These are phyloP conservation scores for Centroberyx gerrardi DNA, from an alignment of 2,797 vertebrate species.

Conservation along the genomic window DNA sequence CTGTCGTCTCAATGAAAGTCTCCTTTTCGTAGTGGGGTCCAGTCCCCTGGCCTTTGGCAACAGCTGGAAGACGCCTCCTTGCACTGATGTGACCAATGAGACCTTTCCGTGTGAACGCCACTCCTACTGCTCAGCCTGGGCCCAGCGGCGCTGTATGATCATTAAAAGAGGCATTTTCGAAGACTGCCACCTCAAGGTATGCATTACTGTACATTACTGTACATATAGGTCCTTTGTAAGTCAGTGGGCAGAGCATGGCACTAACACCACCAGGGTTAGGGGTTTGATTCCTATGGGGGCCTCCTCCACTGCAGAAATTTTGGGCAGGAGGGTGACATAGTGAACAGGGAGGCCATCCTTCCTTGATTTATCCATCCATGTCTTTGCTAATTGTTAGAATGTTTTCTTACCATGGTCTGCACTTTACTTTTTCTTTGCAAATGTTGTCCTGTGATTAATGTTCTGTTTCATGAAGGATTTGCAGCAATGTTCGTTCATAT, in stretches of 20 bases:
- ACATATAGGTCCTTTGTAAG: background rate
- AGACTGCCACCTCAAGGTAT: slow-evolving; percentile 87
- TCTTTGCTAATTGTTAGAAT: too few species aligned
- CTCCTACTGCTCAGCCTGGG: slow-evolving; percentile 89
- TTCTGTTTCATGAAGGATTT: too few species aligned
- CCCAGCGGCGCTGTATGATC: slow-evolving; percentile 87
- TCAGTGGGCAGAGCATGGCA: background rate
- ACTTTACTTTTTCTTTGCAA: too few species aligned
- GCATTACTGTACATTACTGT: slow-evolving; percentile 2
- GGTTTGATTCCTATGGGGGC: too few species aligned
- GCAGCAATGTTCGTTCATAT: too few species aligned
- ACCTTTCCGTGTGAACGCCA: slow-evolving; percentile 87
- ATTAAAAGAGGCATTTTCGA: slow-evolving; percentile 83
- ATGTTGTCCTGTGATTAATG: too few species aligned
- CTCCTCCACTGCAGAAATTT: too few species aligned
- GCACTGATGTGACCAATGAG: slow-evolving; percentile 82
- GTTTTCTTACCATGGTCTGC: too few species aligned
- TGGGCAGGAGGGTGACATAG: too few species aligned
- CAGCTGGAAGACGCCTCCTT: slow-evolving; percentile 88
- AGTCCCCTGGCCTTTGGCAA: slow-evolving; percentile 80
- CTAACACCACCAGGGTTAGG: background rate
- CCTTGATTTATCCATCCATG: too few species aligned
- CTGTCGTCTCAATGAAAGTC: background rate
- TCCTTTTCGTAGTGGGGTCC: slow-evolving; percentile 40
- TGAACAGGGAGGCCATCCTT: too few species aligned